Conservation (phyloP, 1,140 invertebrate species). For the fruit fly (Drosophila melanogaster) region DNA sequence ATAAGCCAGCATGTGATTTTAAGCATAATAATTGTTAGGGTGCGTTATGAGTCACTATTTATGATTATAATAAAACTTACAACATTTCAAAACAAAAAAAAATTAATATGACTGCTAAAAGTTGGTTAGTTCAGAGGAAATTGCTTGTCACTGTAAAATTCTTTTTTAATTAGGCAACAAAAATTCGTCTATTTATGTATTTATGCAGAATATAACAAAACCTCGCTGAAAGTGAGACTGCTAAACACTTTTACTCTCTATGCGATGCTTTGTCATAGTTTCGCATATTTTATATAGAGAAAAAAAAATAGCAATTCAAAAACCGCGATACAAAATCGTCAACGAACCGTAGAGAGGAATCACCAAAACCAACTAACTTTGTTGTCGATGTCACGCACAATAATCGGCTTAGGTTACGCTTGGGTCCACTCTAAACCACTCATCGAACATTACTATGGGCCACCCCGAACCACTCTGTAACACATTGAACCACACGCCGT, state of each 20-base stretch:
- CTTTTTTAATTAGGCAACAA: constrained; percentile 30
- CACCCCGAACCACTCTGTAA: constrained; percentile 5
- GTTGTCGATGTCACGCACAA: constrained; percentile 45
- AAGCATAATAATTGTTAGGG: neutral
- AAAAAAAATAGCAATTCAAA: constrained; percentile 17
- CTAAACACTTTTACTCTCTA: constrained; percentile 75
- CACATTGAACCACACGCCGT: constrained; percentile 5
- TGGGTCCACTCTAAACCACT: constrained; percentile 11
- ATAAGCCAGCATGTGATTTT: neutral
- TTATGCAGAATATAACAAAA: constrained; percentile 25
- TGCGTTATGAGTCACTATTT: neutral
- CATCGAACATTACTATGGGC: neutral
- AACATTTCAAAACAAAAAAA: neutral
- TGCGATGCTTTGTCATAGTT: constrained; percentile 50
- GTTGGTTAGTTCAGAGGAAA: neutral
- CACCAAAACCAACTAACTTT: neutral
- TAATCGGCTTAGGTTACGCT: constrained; percentile 48
- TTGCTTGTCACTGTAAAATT: constrained; percentile 2
- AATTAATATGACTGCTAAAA: neutral
- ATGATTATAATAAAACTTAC: neutral
- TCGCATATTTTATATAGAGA: constrained; percentile 19
- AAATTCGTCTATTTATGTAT: constrained; percentile 18
- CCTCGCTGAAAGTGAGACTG: constrained; percentile 27
- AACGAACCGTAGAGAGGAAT: constrained; percentile 22
- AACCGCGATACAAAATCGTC: constrained; percentile 20